Evolutionary conservation across 1,140 invertebrate genomes (phyloP).

Genomic region (Macrostomum lignano): DNA sequence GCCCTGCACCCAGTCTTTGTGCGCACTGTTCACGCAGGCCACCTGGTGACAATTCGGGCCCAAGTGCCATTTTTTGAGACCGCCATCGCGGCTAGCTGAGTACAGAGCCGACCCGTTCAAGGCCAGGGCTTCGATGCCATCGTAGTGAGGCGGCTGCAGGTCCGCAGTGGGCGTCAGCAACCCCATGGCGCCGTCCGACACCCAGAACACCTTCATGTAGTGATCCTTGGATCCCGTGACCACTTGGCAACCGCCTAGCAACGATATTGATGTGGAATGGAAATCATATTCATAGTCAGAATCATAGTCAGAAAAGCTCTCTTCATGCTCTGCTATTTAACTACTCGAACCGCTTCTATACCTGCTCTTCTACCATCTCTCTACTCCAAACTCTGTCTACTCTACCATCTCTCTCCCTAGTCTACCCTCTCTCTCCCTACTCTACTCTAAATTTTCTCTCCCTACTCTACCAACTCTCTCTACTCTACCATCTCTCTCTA

Average conservation of each 20-base stretch:
- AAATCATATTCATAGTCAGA: too few species aligned
- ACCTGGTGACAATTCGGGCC: slow-evolving; percentile 10
- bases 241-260: slow-evolving; percentile 1
- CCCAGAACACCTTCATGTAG: slow-evolving; percentile 42
- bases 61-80: slow-evolving; percentile 60
- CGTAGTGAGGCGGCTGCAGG: slow-evolving; percentile 59
- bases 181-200: slow-evolving; percentile 32
- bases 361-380: too few species aligned
- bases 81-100: slow-evolving; percentile 54
- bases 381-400: too few species aligned
- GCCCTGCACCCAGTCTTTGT: slow-evolving; percentile 64
- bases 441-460: too few species aligned
- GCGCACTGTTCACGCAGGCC: slow-evolving; percentile 51
- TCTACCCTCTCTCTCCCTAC: too few species aligned
- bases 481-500: too few species aligned
- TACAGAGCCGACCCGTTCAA: slow-evolving; percentile 39
- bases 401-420: too few species aligned
- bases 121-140: slow-evolving; percentile 53
- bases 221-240: slow-evolving; percentile 34
- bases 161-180: slow-evolving; percentile 37
- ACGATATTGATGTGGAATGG: not conserved
- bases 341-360: too few species aligned
- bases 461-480: too few species aligned
- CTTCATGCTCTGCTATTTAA: too few species aligned
- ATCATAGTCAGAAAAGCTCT: too few species aligned